phyloP scores from a whole-genome alignment of 2,888 invertebrate genomes.

The Catocala sponsa region DNA sequence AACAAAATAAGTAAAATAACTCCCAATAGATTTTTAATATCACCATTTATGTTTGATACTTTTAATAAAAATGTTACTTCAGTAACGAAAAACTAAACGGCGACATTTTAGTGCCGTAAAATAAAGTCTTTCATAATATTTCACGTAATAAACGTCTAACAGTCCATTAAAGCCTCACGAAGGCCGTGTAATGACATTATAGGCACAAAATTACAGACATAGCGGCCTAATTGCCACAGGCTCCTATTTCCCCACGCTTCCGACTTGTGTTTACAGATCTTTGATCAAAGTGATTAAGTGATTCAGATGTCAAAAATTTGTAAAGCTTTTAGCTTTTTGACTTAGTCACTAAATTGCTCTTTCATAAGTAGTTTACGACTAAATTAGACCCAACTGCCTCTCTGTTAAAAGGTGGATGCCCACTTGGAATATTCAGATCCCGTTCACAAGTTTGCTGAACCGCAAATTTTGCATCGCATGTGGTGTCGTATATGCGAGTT shows the following conservation, averaged over 20 bases:
- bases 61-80: too few relatives aligned
- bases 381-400: not conserved
- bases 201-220: conserved; percentile 20
- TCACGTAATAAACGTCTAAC: conserved; percentile 16
- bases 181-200: conserved; percentile 26
- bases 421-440: too few relatives aligned
- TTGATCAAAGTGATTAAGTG: conserved; percentile 23
- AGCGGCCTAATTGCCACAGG: conserved; percentile 28
- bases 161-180: conserved; percentile 21
- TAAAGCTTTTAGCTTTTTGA: conserved; percentile 3
- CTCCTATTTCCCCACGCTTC: conserved; percentile 13
- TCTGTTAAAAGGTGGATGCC: too few relatives aligned
- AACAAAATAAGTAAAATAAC: too few relatives aligned
- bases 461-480: too few relatives aligned
- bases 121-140: conserved; percentile 6
- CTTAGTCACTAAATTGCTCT: not conserved
- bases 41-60: too few relatives aligned
- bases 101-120: conserved; percentile 9
- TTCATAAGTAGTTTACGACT: not conserved
- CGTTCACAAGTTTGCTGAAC: too few relatives aligned
- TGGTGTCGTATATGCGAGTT: too few relatives aligned
- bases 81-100: not conserved
- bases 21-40: too few relatives aligned
- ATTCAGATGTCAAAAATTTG: conserved; percentile 1
- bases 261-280: conserved; percentile 20